These are phyloP conservation scores for Eleginops maclovinus DNA, from an alignment of 2,113 vertebrate genomes.

Conservation along the genomic window DNA sequence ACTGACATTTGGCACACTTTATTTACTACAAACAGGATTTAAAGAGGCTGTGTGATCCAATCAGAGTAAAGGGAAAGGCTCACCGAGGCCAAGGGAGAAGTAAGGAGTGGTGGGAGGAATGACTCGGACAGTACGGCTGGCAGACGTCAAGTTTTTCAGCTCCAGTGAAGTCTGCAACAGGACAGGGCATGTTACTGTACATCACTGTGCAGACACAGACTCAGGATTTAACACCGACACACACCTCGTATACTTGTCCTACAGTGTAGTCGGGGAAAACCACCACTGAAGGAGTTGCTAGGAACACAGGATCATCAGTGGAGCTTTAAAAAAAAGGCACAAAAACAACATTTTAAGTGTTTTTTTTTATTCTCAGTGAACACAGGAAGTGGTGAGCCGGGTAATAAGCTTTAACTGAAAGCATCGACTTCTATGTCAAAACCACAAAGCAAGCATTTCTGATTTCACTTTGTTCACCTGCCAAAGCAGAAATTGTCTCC, in stretches of 20 bases:
- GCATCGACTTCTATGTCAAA: neutral
- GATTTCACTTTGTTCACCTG: neutral
- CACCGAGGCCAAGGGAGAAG: conserved; percentile 91
- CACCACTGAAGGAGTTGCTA: conserved; percentile 86
- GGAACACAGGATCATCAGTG: conserved; percentile 84
- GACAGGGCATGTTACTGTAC: neutral
- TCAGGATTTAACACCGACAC: neutral
- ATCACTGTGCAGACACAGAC: neutral
- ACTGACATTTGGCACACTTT: neutral
- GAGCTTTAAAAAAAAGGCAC: conserved; percentile 58
- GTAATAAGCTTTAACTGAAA: neutral
- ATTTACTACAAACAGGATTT: neutral
- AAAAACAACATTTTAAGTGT: conserved; percentile 27
- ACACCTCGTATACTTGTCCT: conserved; percentile 92
- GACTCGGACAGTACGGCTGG: conserved; percentile 86
- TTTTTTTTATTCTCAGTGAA: neutral
- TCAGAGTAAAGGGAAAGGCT: conserved; percentile 64
- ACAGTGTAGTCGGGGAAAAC: conserved; percentile 89
- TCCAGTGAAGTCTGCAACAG: conserved; percentile 85
- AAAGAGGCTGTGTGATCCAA: neutral
- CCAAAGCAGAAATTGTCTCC: neutral
- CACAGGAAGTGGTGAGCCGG: conserved; percentile 25
- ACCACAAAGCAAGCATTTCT: conserved; percentile 8
- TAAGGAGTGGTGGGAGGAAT: conserved; percentile 88
- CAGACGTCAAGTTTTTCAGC: conserved; percentile 89